These are phyloP conservation scores for Acronicta psi DNA, from an alignment of 2,888 invertebrate genomes.

Conservation along the genomic window DNA sequence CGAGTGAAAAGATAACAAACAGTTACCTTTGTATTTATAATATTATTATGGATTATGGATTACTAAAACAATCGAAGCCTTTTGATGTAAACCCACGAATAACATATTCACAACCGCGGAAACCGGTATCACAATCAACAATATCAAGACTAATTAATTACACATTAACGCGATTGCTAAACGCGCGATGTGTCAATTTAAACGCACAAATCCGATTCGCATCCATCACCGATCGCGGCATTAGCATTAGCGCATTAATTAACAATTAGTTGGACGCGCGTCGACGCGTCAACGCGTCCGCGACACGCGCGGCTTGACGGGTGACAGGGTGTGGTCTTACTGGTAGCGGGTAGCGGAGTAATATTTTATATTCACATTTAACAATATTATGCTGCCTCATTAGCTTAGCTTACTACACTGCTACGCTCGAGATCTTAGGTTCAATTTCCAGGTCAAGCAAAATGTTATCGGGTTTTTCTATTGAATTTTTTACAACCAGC, in stretches of 20 bases:
- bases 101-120: constrained; percentile 17
- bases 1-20: too few relatives aligned
- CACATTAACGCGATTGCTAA: constrained; percentile 42
- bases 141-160: constrained; percentile 47
- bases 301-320: constrained; percentile 48
- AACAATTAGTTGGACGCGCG: constrained; percentile 55
- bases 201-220: constrained; percentile 59
- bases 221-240: constrained; percentile 59
- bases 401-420: too few relatives aligned
- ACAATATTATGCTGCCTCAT: too few relatives aligned
- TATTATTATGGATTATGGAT: constrained; percentile 7
- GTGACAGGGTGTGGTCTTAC: constrained; percentile 12
- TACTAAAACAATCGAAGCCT: constrained; percentile 19
- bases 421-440: too few relatives aligned
- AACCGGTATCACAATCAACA: constrained; percentile 18
- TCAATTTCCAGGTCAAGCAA: too few relatives aligned
- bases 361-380: background rate
- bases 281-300: constrained; percentile 53
- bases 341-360: constrained; percentile 28
- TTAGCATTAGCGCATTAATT: constrained; percentile 60
- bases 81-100: constrained; percentile 18
- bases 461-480: too few relatives aligned
- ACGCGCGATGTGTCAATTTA: constrained; percentile 52
- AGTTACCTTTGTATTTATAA: background rate
- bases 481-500: too few relatives aligned